These are phyloP conservation scores for Pseudeuparius sepicola DNA, from an alignment of 2,888 invertebrate species.

Conservation along the genomic window DNA sequence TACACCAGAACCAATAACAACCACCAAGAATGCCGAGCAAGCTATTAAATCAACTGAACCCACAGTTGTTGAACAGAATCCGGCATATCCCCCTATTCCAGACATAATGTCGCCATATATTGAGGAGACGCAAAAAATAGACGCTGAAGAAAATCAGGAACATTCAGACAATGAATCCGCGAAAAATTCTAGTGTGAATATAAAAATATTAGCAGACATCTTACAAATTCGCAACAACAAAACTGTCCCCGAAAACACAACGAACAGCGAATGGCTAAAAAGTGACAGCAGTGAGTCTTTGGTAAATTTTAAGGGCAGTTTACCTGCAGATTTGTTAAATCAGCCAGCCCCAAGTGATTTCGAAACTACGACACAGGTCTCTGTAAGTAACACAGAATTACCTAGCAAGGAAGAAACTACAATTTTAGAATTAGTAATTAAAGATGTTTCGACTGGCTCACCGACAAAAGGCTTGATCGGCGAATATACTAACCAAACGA, in stretches of 20 bases:
- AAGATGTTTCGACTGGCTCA: slow-evolving; percentile 1
- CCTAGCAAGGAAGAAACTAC: no score
- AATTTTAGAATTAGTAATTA: background rate
- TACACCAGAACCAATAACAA: slow-evolving; percentile 3
- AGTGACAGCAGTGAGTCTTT: slow-evolving; percentile 16
- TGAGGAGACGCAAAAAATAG: slow-evolving; percentile 23
- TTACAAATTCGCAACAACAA: slow-evolving; percentile 29
- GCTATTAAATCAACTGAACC: slow-evolving; percentile 15
- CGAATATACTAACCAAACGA: background rate
- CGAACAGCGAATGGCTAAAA: slow-evolving; percentile 34
- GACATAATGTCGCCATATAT: slow-evolving; percentile 40
- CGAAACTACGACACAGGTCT: slow-evolving; percentile 17
- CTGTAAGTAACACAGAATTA: no score
- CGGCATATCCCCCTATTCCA: slow-evolving; percentile 45
- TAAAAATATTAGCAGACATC: slow-evolving; percentile 33
- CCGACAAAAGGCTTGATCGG: background rate
- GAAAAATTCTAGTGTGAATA: slow-evolving; percentile 19
- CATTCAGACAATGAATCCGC: no score
- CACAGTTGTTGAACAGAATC: slow-evolving; percentile 36
- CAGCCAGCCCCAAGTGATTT: slow-evolving; percentile 27
- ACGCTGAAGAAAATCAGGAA: slow-evolving; percentile 20
- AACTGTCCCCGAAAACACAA: slow-evolving; percentile 24
- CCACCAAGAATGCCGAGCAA: slow-evolving; percentile 5
- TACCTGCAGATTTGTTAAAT: slow-evolving; percentile 30
- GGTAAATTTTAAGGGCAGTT: slow-evolving; percentile 26